A percentile compares a stretch with the other conserved stretches of the same genome.
phyloP scores from a whole-genome alignment of 2,113 vertebrate genomes.

The Cololabis saira region DNA sequence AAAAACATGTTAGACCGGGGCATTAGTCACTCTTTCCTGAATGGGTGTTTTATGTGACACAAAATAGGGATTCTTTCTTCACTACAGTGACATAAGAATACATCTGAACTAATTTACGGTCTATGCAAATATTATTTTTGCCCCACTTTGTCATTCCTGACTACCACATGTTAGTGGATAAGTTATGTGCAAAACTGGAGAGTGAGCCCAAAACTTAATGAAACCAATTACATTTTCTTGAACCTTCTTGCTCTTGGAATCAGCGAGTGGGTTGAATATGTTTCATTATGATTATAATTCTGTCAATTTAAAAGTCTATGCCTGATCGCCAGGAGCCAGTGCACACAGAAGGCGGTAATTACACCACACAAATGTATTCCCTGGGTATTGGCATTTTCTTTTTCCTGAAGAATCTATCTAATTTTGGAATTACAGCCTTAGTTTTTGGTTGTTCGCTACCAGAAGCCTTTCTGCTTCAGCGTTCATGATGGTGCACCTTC shows the following conservation, averaged over 20 bases:
- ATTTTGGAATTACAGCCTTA: no score
- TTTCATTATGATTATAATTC: neutral
- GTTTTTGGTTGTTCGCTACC: no score
- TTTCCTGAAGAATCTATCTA: no score
- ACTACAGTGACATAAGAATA: neutral
- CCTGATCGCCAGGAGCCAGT: neutral
- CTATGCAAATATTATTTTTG: neutral
- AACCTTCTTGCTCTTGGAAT: no score
- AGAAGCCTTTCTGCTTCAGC: no score
- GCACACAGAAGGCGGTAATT: neutral
- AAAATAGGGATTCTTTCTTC: neutral
- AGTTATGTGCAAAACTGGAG: neutral
- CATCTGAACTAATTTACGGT: neutral
- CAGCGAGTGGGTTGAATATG: no score
- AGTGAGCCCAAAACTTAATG: neutral
- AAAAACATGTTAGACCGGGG: neutral
- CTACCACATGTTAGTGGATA: neutral
- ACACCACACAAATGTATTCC: neutral
- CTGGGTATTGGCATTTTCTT: no score
- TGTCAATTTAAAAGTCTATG: neutral
- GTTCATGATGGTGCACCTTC: no score
- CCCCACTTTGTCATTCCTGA: neutral
- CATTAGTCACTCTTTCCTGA: neutral
- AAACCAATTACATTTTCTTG: neutral
- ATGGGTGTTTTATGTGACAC: neutral